These are phyloP conservation scores for Idaea straminata DNA, from an alignment of 2,888 invertebrate genomes.

Conservation along the genomic window DNA sequence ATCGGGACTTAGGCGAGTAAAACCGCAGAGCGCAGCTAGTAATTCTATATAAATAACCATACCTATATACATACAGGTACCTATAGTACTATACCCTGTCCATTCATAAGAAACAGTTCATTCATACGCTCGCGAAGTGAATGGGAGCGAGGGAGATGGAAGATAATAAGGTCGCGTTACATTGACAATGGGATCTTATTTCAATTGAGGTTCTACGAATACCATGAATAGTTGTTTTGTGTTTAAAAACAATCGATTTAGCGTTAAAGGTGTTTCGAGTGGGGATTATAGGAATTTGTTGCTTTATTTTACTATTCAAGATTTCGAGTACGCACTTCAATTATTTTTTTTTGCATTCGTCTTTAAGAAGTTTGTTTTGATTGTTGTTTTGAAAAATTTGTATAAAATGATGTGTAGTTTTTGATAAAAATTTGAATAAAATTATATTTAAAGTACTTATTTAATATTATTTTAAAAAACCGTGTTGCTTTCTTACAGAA, in stretches of 20 bases:
- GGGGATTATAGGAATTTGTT: conserved; percentile 39
- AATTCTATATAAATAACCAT: conserved; percentile 60
- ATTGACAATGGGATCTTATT: conserved; percentile 65
- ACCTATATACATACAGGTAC: conserved; percentile 56
- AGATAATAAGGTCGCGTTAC: conserved; percentile 68
- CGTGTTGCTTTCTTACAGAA: too few relatives aligned
- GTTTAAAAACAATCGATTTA: conserved; percentile 62
- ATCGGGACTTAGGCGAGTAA: too few relatives aligned
- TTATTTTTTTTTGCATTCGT: neutral
- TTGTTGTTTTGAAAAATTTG: neutral
- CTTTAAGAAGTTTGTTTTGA: neutral
- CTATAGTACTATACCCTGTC: conserved; percentile 74
- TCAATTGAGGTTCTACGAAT: conserved; percentile 67
- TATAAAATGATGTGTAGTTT: neutral
- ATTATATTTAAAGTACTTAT: too few relatives aligned
- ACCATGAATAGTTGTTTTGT: conserved; percentile 59
- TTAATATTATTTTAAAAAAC: too few relatives aligned
- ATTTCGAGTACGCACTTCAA: neutral
- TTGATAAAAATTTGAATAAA: neutral
- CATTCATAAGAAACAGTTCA: conserved; percentile 80
- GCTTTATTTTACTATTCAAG: neutral
- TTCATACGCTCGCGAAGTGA: conserved; percentile 73
- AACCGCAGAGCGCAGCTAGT: conserved; percentile 13
- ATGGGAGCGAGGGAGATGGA: conserved; percentile 73
- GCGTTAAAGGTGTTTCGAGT: conserved; percentile 46